phyloP scores from a whole-genome alignment of 2,113 vertebrate genomes.

The Poecile atricapillus region DNA sequence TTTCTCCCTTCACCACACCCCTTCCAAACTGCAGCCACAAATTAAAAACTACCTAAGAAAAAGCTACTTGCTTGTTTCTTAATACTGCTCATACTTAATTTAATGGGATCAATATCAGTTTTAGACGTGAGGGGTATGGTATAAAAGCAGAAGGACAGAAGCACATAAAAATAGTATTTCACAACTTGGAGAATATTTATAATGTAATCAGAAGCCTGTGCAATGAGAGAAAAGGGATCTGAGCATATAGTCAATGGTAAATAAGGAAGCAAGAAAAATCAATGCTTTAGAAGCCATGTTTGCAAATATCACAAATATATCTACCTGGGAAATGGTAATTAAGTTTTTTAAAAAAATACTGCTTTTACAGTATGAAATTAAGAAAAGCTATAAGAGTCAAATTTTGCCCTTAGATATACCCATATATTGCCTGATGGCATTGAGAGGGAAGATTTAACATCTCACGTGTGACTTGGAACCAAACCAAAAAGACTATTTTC shows the following conservation, averaged over 20 bases:
- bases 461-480: not conserved
- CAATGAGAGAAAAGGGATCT: not conserved
- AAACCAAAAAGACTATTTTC: conserved; percentile 18
- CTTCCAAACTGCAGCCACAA: not conserved
- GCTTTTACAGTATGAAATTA: not conserved
- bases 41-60: not conserved
- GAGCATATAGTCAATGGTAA: not conserved
- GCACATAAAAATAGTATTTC: not conserved
- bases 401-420: not conserved
- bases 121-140: not conserved
- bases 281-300: not conserved
- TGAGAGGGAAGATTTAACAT: not conserved
- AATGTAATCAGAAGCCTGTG: not conserved
- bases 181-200: not conserved
- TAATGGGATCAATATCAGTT: not conserved
- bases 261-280: not conserved
- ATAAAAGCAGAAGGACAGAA: not conserved
- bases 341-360: not conserved
- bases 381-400: not conserved
- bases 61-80: not conserved
- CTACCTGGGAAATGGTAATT: not conserved
- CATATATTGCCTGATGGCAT: not conserved
- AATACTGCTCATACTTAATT: not conserved
- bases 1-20: not conserved
- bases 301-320: not conserved